Evolutionary conservation across 2,113 vertebrate genomes (phyloP).

Genomic region (Butorides virescens): DNA sequence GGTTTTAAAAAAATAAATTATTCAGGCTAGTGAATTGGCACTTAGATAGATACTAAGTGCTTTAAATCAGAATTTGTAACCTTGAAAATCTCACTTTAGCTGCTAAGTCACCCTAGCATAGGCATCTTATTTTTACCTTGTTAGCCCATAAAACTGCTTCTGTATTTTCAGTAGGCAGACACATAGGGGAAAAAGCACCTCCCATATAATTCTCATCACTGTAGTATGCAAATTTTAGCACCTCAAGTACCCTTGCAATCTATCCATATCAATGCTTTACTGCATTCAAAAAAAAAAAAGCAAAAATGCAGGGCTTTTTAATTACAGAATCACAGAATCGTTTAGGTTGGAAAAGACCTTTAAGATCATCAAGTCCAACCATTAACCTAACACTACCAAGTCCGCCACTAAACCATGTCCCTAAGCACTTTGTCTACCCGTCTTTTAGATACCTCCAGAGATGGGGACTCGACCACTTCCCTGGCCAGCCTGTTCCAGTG

Average conservation of each 20-base stretch:
- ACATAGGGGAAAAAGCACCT: not conserved
- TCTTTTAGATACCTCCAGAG: too few relatives aligned
- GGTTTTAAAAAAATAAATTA: not conserved
- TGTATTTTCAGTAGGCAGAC: not conserved
- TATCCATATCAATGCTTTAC: not conserved
- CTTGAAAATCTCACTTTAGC: not conserved
- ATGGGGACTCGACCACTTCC: too few relatives aligned
- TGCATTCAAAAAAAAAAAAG: not conserved
- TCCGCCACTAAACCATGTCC: too few relatives aligned
- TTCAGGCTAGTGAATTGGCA: not conserved
- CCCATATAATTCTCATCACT: not conserved
- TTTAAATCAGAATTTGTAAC: not conserved
- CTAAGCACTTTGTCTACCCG: too few relatives aligned
- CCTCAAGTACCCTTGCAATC: not conserved
- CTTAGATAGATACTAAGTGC: not conserved
- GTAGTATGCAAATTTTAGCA: not conserved
- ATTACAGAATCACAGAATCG: too few relatives aligned
- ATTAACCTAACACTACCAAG: too few relatives aligned
- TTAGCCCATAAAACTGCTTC: not conserved
- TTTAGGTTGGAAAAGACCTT: too few relatives aligned
- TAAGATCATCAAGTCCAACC: too few relatives aligned
- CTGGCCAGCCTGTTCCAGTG: too few relatives aligned
- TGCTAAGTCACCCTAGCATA: not conserved
- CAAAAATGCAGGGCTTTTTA: not conserved
- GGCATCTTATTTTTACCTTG: not conserved